Base-by-base conservation (phyloP, 2,113 vertebrate genomes). In the Hippocampus abdominalis region DNA sequence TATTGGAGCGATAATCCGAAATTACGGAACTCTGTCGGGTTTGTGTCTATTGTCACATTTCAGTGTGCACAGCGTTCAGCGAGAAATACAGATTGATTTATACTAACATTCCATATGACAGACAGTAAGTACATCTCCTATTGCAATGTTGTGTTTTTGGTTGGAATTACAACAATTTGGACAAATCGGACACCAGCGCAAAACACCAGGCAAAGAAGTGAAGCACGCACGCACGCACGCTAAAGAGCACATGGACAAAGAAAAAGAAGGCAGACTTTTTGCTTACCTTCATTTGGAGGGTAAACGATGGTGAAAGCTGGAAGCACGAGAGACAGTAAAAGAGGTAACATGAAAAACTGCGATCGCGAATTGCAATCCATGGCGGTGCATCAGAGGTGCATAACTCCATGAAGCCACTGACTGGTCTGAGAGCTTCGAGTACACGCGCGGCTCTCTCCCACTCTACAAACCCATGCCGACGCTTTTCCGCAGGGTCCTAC, bases 271-370 rank as follows among this genome's bases (percentile, higher is more conserved):
- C 25, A 59, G 48, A 66, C 60, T 72, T 68, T 39, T 54, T 0
- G 42, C 82, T 95, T 94, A 97, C 95, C 96, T 98, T 98, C 95
- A 70, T 97, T 98, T 69, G 93, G 84, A 66, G 95, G 94, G 75
- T 93, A 94, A 53, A 87, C 81, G 79, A 25, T 85, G 90, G 92
- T 70, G 72, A 91, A 91, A 68, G 87, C 93, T 36, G 76, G 78
- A 79, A 87, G 70, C 86, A 83, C 60, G 83, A 90, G 82, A 67
- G 89, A 90, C 76, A 90, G 86, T 84, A 81, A 81, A 80, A 89
- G 62, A 36, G 74, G 87, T 75, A 89, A 85, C 79, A 90, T 65
- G 71, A 83, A 84, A 76, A 88, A 72, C 61, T 93, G 89, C 68
- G 90, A 88, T 84, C 90, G 85, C 88, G 90, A 72, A 87, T 89